These are phyloP conservation scores for Pseudorectes ferrugineus DNA, from an alignment of 2,113 vertebrate genomes.

Conservation along the genomic window DNA sequence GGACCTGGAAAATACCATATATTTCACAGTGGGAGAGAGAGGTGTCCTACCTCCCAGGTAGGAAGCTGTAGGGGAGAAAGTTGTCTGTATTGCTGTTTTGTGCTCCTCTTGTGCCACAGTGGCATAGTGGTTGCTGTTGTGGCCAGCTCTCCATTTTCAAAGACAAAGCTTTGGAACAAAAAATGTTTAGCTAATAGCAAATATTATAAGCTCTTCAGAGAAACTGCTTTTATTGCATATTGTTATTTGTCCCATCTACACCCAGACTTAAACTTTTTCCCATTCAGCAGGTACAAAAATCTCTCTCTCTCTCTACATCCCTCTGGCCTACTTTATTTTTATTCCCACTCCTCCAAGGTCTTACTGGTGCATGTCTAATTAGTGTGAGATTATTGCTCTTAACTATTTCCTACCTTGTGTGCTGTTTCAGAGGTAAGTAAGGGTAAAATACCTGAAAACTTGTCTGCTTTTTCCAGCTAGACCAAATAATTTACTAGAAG, in stretches of 20 bases:
- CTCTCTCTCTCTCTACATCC: background rate
- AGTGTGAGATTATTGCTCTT: background rate
- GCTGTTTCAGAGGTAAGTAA: background rate
- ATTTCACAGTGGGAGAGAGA: background rate
- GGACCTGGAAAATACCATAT: background rate
- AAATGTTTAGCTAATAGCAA: background rate
- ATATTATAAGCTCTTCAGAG: background rate
- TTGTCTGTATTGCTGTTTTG: background rate
- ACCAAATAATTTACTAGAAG: background rate
- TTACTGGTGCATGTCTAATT: background rate
- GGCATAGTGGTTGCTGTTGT: background rate
- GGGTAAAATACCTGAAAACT: background rate
- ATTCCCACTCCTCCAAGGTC: background rate
- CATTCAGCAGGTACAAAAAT: background rate
- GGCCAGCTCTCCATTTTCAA: background rate
- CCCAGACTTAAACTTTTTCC: background rate
- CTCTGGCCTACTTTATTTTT: background rate
- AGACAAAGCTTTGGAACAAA: background rate
- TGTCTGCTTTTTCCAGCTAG: background rate
- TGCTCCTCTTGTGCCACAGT: background rate
- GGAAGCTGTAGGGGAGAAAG: background rate
- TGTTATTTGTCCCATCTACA: background rate
- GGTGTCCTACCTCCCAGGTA: background rate
- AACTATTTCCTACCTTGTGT: background rate
- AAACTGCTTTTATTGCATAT: background rate